Evolutionary conservation across 2,113 vertebrate species (phyloP).

Genomic region (Peucedramus taeniatus): DNA sequence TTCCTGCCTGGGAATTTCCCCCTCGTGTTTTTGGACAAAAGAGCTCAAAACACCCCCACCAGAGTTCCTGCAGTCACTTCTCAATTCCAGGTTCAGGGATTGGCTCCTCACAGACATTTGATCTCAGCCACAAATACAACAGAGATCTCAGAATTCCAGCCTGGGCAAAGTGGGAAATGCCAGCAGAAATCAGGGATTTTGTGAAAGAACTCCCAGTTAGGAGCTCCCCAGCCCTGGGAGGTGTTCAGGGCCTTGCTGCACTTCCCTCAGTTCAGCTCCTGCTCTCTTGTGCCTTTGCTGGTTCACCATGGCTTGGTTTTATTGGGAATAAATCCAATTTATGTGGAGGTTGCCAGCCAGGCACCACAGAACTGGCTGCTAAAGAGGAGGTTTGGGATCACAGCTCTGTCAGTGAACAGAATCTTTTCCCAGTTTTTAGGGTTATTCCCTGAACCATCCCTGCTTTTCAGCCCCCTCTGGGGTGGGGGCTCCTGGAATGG

Average conservation of each 20-base stretch:
- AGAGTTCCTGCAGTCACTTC: neutral
- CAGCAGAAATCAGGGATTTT: neutral
- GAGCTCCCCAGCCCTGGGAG: neutral
- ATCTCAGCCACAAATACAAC: neutral
- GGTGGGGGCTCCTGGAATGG: neutral
- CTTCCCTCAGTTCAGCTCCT: neutral
- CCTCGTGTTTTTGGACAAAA: neutral
- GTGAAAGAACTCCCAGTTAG: neutral
- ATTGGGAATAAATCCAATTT: neutral
- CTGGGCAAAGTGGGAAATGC: neutral
- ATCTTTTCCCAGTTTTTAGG: neutral
- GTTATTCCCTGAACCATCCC: neutral
- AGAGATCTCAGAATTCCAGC: neutral
- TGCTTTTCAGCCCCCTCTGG: neutral
- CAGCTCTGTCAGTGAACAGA: neutral
- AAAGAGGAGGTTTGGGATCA: neutral
- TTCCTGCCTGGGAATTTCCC: neutral
- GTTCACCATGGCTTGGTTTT: neutral
- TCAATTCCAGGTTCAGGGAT: neutral
- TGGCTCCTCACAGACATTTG: neutral
- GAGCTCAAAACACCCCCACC: neutral
- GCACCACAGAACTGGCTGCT: neutral
- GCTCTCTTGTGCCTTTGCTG: neutral
- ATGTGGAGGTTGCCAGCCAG: neutral
- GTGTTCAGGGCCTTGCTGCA: fast-evolving